Evolutionary conservation across 1,140 invertebrate genomes (phyloP).

Genomic region (Melipona quadrifasciata): DNA sequence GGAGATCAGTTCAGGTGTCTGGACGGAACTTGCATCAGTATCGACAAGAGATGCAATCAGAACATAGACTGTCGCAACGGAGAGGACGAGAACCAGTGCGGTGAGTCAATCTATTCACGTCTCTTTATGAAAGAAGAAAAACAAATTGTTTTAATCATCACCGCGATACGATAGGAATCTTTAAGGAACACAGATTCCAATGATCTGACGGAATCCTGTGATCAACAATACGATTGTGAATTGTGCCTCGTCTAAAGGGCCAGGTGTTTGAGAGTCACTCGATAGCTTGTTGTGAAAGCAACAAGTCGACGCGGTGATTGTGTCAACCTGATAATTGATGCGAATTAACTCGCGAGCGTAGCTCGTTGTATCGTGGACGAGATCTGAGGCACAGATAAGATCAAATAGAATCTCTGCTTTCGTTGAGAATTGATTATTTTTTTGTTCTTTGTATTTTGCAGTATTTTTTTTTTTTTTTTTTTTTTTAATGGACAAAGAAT

Average conservation of each 20-base stretch:
- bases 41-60: constrained; percentile 85
- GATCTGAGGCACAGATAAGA: background rate
- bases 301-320: background rate
- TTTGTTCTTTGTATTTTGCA: too few relatives aligned
- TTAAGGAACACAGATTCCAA: background rate
- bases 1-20: constrained; percentile 83
- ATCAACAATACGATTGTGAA: background rate
- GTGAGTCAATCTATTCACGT: constrained; percentile 75
- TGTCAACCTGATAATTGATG: background rate
- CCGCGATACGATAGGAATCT: background rate
- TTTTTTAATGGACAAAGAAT: too few relatives aligned
- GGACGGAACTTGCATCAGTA: constrained; percentile 87
- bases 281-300: background rate
- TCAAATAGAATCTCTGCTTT: background rate
- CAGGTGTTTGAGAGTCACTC: background rate
- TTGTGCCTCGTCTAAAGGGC: background rate
- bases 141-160: background rate
- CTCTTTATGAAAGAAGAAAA: background rate
- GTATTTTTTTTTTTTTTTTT: too few relatives aligned
- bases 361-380: background rate
- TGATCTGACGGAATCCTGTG: background rate
- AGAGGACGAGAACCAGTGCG: constrained; percentile 85
- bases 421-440: too few relatives aligned
- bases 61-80: constrained; percentile 83
- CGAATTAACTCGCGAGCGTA: background rate